These are phyloP conservation scores for Platycheirus albimanus DNA, from an alignment of 2,888 invertebrate genomes.

Conservation along the genomic window DNA sequence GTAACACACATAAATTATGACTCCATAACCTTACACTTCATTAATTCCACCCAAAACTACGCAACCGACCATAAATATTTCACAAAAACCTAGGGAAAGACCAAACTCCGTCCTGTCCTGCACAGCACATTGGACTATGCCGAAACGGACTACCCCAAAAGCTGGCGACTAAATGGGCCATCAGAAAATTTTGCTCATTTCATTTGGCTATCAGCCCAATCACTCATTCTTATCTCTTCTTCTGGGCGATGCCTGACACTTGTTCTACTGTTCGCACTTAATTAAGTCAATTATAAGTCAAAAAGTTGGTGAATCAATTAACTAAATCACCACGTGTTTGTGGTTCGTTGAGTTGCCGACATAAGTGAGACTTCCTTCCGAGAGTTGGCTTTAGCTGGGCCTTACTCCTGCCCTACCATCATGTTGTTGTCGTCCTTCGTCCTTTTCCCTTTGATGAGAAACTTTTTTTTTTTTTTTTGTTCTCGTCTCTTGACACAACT, in stretches of 20 bases:
- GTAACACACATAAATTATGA: too few species aligned
- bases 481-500: conserved; percentile 16
- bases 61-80: background rate
- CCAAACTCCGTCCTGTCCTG: background rate
- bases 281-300: conserved; percentile 73
- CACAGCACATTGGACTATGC: background rate
- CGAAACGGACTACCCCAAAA: background rate
- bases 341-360: conserved; percentile 74
- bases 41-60: background rate
- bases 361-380: conserved; percentile 62
- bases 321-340: conserved; percentile 82
- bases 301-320: conserved; percentile 80
- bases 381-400: conserved; percentile 53
- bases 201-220: conserved; percentile 61
- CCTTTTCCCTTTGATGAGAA: conserved; percentile 21
- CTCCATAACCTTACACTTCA: background rate
- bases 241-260: conserved; percentile 63
- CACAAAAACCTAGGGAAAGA: background rate
- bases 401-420: too few species aligned
- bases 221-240: conserved; percentile 61
- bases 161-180: conserved; percentile 10
- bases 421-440: too few species aligned
- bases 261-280: conserved; percentile 71
- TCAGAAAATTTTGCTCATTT: conserved; percentile 38
- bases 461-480: conserved; percentile 28